A percentile compares a stretch with the other conserved stretches of the same genome.
phyloP scores from a whole-genome alignment of 1,140 invertebrate genomes.

The Littorina saxatilis region DNA sequence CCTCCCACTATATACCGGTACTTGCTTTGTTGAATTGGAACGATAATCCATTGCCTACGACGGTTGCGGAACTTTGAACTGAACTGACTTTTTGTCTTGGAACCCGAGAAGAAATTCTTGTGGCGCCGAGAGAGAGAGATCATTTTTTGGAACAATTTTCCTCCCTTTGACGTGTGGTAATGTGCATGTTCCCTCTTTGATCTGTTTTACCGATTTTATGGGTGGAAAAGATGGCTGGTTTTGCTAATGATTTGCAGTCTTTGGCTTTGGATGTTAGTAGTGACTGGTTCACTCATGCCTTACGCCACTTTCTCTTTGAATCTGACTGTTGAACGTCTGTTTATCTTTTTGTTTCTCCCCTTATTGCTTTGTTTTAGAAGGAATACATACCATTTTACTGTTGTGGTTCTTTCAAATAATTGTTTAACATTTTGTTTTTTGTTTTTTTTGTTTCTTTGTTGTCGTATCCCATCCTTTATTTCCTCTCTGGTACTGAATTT shows the following conservation, averaged over 20 bases:
- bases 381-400: neutral
- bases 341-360: no score
- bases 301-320: neutral
- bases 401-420: neutral
- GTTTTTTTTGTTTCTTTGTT: neutral
- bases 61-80: neutral
- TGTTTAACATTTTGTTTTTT: neutral
- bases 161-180: neutral
- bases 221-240: neutral
- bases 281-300: conserved; percentile 8
- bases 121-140: no score
- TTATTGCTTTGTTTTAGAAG: no score
- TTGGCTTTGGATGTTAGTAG: neutral
- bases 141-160: no score
- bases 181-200: neutral
- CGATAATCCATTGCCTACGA: no score
- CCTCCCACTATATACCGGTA: neutral
- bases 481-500: no score
- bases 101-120: neutral
- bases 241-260: neutral
- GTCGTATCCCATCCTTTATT: no score
- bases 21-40: neutral
- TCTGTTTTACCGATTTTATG: neutral
- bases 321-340: neutral
- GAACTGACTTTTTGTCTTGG: neutral